Evolutionary conservation across 2,797 vertebrate species (phyloP), one percentile per base, ranked within the genome.

Genomic region (Scomberomorus guttatus): DNA sequence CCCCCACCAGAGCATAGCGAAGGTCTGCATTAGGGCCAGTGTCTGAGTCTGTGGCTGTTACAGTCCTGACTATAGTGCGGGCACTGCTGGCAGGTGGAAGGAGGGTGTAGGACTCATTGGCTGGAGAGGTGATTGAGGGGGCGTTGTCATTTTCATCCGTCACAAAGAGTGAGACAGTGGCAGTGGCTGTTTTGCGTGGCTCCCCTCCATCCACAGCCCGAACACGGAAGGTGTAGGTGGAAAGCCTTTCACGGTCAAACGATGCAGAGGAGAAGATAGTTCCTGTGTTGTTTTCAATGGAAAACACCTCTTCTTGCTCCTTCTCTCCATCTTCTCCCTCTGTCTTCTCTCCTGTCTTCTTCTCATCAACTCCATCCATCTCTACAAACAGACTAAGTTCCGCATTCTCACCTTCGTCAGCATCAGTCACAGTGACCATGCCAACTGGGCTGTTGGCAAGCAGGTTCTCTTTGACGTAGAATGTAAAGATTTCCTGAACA

Each of bases 71-170:
- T 0, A 98, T 96, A 0, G 97, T 98, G 77, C 97, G 96, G 71
- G 97, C 95, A 7, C 95, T 95, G 87, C 97, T 99, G 15, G 98
- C 96, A 2, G 98, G 97, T 0, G 97, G 96, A 75, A 99, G 94
- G 39, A 99, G 94, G 0, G 96, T 96, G 90, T 97, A 99, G 59
- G 98, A 97, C 79, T 97, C 95, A 62, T 99, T 99, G 81, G 94
- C 90, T 9, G 98, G 98, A 56, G 96, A 95, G 29, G 95, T 96
- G 68, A 99, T 90, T 0, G 94, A 92, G 18, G 98, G 98, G 0
- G 97, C 95, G 0, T 99, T 99, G 94, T 99, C 98, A 0, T 99
- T 99, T 82, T 99, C 98, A 0, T 99, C 98, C 24, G 98, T 99
- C 55, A 99, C 97, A 37, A 97, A 97, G 27, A 99, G 96, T 0